phyloP scores from a whole-genome alignment of 2,797 vertebrate species.

The Urocyon cinereoargenteus region DNA sequence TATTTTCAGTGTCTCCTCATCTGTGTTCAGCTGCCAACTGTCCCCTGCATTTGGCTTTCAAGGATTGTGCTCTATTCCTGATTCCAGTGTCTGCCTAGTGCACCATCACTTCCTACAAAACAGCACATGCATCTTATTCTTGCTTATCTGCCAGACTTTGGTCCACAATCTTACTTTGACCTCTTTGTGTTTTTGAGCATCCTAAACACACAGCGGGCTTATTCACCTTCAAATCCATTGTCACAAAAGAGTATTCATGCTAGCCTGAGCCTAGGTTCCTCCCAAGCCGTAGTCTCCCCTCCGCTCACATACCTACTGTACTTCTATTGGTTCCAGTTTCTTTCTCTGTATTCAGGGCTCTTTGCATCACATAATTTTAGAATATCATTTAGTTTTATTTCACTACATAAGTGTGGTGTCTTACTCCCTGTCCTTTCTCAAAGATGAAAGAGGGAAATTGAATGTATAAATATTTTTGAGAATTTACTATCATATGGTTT shows the following conservation, averaged over 20 bases:
- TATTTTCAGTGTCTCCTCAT: not conserved
- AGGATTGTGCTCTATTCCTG: not conserved
- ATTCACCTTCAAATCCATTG: not conserved
- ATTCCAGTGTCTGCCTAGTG: not conserved
- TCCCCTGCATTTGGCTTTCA: not conserved
- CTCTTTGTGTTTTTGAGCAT: not conserved
- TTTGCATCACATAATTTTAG: not conserved
- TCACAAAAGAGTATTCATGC: not conserved
- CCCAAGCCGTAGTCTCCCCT: not conserved
- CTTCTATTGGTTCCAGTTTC: not conserved
- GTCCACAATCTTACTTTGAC: not conserved
- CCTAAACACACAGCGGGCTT: not conserved
- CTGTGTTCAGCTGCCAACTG: not conserved
- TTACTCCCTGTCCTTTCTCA: not conserved
- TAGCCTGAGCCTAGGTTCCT: not conserved
- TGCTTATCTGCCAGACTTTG: not conserved
- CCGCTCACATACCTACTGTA: not conserved
- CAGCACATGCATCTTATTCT: not conserved
- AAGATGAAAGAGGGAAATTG: not conserved
- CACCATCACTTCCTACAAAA: not conserved
- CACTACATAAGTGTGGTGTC: not conserved
- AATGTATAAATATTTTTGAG: conserved; percentile 22
- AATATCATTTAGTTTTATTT: conserved; percentile 38
- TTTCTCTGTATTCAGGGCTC: not conserved
- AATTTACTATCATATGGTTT: not conserved